Conservation (phyloP, 2,113 vertebrate genomes). For the Microtus pennsylvanicus region DNA sequence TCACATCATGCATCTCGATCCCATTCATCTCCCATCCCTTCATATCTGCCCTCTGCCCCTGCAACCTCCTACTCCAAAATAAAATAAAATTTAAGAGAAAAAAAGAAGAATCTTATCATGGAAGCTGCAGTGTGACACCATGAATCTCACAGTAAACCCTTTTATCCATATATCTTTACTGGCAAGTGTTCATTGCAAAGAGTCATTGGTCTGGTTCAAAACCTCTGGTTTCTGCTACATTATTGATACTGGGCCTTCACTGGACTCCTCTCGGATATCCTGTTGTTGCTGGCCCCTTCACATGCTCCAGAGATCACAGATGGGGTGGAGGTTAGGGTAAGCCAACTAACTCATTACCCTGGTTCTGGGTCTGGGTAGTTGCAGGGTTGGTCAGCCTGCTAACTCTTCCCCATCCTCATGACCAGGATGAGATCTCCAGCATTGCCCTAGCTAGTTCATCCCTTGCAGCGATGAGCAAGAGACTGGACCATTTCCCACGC, state of each 20-base stretch:
- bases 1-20: not conserved
- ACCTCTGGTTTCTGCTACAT: not conserved
- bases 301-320: not conserved
- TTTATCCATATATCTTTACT: not conserved
- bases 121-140: not conserved
- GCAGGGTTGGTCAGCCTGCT: not conserved
- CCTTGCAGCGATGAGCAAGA: not conserved
- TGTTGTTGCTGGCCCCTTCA: not conserved
- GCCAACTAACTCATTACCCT: not conserved
- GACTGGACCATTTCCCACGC: no score
- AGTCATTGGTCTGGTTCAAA: not conserved
- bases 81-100: no score
- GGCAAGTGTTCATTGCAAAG: not conserved
- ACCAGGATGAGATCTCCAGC: not conserved
- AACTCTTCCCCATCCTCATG: not conserved
- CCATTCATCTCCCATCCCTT: not conserved
- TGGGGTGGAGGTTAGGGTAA: not conserved
- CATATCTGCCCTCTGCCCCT: not conserved
- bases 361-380: not conserved
- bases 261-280: not conserved
- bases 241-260: not conserved
- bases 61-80: not conserved
- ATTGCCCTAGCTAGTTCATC: not conserved
- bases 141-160: not conserved
- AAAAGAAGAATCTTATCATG: not conserved